Base-by-base conservation (phyloP, 2,113 vertebrate species). In the Motacilla tschutschensis region DNA sequence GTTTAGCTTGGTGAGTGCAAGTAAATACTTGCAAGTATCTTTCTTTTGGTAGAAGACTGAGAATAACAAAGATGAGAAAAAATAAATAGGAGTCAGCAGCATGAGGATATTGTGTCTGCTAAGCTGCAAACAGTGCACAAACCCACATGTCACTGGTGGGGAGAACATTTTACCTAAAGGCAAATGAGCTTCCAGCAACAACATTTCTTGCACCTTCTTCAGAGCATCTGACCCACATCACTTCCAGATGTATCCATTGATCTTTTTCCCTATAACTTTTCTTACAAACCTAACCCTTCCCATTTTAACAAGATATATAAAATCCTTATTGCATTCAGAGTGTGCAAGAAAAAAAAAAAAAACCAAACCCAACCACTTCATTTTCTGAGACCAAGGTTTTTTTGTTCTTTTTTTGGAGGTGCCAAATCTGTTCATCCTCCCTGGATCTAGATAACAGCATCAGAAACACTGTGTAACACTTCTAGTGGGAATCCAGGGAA, bases 351-450 rank as follows among this genome's bases (percentile, higher is more conserved):
- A 47, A 62, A 46, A 33, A 33, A 33, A 51, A 75, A 31, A 2
- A 0, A 15, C n/a, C 35, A 41, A 60, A 33, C 44, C 20, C 2
- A 40, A 5, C 6, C 4, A 8, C 51, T 82, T 85, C 5, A 17
- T 72, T 89, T 94, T 86, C 91, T 92, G 79, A 91, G 48, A 80
- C 63, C 65, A 64, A 70, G 46, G 21, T 14, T 93, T 95, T 95
- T 93, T 91, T 83, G 70, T 91, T 89, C 79, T 92, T 92, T 94
- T 93, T 93, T 79, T 90, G 79, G 89, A 90, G 69, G 69, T 89
- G 76, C 82, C 76, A 94, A 87, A 89, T 94, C 85, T 92, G 87
- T 83, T 90, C 81, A 67, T 91, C 54, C 55, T 90, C n/a, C n/a
- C 62, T 90, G 79, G 62, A 93, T 87, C 64, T 46, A 80, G 86